These are phyloP conservation scores for Glaucopsyche alexis DNA, from an alignment of 2,888 invertebrate genomes.

Conservation along the genomic window DNA sequence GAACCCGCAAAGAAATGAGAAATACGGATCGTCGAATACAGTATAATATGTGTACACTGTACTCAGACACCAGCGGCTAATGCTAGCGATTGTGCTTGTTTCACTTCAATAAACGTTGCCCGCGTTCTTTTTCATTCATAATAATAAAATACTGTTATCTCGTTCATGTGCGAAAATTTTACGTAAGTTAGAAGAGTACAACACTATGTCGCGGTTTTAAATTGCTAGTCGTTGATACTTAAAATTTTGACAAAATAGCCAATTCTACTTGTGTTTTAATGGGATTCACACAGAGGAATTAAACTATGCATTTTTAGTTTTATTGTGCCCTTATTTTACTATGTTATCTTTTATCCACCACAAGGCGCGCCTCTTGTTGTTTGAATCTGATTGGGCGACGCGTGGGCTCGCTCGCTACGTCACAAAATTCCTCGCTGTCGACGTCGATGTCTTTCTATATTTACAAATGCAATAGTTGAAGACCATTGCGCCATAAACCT, in stretches of 20 bases:
- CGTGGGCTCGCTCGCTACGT: constrained; percentile 77
- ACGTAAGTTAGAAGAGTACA: constrained; percentile 42
- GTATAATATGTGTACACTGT: constrained; percentile 23
- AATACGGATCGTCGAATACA: constrained; percentile 50
- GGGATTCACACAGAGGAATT: background rate
- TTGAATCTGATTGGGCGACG: constrained; percentile 74
- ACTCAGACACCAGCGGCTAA: constrained; percentile 44
- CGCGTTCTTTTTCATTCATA: constrained; percentile 72
- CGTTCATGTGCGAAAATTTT: constrained; percentile 48
- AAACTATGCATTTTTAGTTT: background rate
- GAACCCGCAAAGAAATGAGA: constrained; percentile 63
- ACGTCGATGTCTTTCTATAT: constrained; percentile 57
- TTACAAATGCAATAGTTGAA: constrained; percentile 57
- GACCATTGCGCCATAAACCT: constrained; percentile 34
- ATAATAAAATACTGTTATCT: constrained; percentile 64
- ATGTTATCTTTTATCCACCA: constrained; percentile 63
- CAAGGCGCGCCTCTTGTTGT: constrained; percentile 78
- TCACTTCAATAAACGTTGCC: constrained; percentile 43
- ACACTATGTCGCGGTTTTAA: constrained; percentile 37
- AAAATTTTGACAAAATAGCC: background rate
- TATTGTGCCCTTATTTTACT: constrained; percentile 5
- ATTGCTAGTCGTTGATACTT: background rate
- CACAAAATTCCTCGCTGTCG: constrained; percentile 62
- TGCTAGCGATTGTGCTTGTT: constrained; percentile 53
- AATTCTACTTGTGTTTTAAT: background rate